Percentiles rank a stretch among this genome's conserved stretches.
phyloP scores from a whole-genome alignment of 2,888 invertebrate genomes.

The Dyspetes luteomarginatus region DNA sequence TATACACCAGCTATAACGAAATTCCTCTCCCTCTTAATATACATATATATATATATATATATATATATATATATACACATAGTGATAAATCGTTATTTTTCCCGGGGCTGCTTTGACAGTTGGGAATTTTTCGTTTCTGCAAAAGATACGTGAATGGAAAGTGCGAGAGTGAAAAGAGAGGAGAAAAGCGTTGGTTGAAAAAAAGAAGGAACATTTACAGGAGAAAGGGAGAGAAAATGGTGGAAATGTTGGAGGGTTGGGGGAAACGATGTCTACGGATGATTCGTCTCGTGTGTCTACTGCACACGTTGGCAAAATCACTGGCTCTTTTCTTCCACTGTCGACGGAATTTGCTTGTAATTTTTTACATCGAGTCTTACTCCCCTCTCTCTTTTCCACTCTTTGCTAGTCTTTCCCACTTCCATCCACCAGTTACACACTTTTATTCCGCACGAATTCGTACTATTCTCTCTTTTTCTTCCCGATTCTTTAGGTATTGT shows the following conservation, averaged over 20 bases:
- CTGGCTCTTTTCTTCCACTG: slow-evolving; percentile 46
- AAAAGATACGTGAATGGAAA: slow-evolving; percentile 53
- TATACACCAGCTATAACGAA: slow-evolving; percentile 6
- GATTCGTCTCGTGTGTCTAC: slow-evolving; percentile 59
- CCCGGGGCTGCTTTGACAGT: slow-evolving; percentile 45
- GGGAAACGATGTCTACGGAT: slow-evolving; percentile 54
- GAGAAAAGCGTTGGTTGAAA: slow-evolving; percentile 15
- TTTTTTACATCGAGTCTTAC: slow-evolving; percentile 63
- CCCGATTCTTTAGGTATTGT: no score
- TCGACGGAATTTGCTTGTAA: slow-evolving; percentile 70
- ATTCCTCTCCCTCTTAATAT: slow-evolving; percentile 5
- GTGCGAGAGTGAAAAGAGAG: slow-evolving; percentile 23
- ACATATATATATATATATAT: slow-evolving; percentile 1
- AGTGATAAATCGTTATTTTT: slow-evolving; percentile 57
- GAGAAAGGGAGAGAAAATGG: slow-evolving; percentile 34
- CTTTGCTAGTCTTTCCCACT: neutral
- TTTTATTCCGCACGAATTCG: slow-evolving; percentile 60
- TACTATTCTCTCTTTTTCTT: slow-evolving; percentile 32
- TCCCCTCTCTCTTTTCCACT: slow-evolving; percentile 7
- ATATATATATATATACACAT: neutral
- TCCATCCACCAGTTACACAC: slow-evolving; percentile 44
- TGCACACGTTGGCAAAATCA: slow-evolving; percentile 63
- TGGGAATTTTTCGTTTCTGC: slow-evolving; percentile 47
- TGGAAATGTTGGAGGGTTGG: slow-evolving; percentile 3
- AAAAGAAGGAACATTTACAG: neutral